These are phyloP conservation scores for Drosophila ohnishii DNA, from an alignment of 1,140 invertebrate species.

Conservation along the genomic window DNA sequence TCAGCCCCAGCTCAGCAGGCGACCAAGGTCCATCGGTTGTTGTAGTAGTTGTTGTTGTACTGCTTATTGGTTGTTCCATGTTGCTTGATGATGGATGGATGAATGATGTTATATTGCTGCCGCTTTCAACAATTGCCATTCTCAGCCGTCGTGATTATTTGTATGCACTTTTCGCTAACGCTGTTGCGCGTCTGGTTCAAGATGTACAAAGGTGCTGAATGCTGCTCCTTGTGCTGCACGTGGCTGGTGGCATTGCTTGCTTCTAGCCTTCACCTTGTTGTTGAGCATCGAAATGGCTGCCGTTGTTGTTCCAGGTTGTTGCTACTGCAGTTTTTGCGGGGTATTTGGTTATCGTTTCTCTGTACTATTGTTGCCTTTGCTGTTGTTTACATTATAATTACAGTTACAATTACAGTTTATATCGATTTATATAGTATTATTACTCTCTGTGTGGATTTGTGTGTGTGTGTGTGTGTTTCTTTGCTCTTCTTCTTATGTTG, in stretches of 20 bases:
- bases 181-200: slow-evolving; percentile 54
- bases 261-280: neutral
- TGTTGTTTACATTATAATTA: slow-evolving; percentile 69
- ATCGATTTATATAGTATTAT: slow-evolving; percentile 52
- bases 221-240: slow-evolving; percentile 5
- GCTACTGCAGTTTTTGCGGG: slow-evolving; percentile 45
- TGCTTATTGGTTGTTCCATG: neutral
- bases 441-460: slow-evolving; percentile 34
- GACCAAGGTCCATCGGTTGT: slow-evolving; percentile 29
- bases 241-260: neutral
- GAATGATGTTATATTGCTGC: slow-evolving; percentile 3
- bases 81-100: neutral
- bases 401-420: slow-evolving; percentile 66
- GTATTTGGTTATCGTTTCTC: slow-evolving; percentile 76
- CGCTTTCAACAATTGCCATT: neutral
- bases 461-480: slow-evolving; percentile 37
- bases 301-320: slow-evolving; percentile 4
- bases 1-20: slow-evolving; percentile 45
- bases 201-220: slow-evolving; percentile 16
- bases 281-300: neutral
- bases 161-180: slow-evolving; percentile 42
- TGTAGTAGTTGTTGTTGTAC: slow-evolving; percentile 11
- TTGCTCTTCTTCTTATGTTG: slow-evolving; percentile 35
- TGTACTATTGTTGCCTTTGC: slow-evolving; percentile 68
- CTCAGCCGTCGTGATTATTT: slow-evolving; percentile 13